Percentiles rank a stretch among this genome's conserved stretches.
Conservation (phyloP, 1,140 invertebrate genomes). For the Tetramorium parvispinum region DNA sequence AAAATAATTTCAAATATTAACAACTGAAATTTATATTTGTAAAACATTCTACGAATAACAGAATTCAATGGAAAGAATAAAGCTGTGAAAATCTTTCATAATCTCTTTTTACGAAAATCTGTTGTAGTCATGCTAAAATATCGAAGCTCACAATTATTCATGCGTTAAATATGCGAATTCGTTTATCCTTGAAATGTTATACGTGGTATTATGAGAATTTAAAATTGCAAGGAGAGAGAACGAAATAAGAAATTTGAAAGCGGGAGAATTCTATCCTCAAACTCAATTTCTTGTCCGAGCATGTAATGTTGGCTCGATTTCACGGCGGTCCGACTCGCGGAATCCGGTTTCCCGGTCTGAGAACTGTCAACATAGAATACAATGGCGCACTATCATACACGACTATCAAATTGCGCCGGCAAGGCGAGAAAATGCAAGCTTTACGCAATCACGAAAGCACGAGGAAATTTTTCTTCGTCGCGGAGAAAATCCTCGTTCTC, state of each 20-base stretch:
- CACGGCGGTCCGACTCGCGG: background rate
- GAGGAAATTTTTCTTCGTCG: constrained; percentile 4
- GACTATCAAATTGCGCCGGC: constrained; percentile 28
- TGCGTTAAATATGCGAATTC: background rate
- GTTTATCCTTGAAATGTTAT: background rate
- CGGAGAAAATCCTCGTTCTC: constrained; percentile 4
- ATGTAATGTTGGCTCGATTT: constrained; percentile 17
- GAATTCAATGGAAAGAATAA: background rate
- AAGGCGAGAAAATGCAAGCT: constrained; percentile 37
- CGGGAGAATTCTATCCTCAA: background rate
- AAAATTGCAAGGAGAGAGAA: background rate
- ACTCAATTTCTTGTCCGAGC: constrained; percentile 23
- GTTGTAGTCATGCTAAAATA: background rate
- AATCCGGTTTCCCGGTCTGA: background rate
- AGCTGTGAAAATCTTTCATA: background rate
- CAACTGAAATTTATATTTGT: background rate
- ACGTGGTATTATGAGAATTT: background rate
- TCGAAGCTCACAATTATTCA: background rate
- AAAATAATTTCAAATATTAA: background rate
- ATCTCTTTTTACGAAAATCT: background rate
- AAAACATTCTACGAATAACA: background rate
- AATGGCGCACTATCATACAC: background rate
- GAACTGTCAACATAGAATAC: constrained; percentile 24
- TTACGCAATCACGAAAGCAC: background rate
- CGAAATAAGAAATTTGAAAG: constrained; percentile 25